phyloP scores from a whole-genome alignment of 2,797 vertebrate species.

The Sitta carolinensis region DNA sequence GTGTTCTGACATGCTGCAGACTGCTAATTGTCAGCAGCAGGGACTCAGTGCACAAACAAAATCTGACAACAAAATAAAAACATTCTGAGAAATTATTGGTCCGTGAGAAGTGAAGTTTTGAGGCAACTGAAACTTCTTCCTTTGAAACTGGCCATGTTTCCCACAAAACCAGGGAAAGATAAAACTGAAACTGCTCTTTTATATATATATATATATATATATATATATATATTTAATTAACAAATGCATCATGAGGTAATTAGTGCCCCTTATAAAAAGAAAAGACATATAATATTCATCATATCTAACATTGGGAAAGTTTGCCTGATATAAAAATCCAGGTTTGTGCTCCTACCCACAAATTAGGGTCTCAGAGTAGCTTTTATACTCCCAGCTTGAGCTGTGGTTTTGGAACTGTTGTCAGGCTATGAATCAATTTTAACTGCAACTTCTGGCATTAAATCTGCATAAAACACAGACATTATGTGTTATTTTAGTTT shows the following conservation, averaged over 20 bases:
- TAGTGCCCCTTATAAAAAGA: background rate
- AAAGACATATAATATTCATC: background rate
- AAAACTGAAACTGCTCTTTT: background rate
- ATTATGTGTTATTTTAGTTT: background rate
- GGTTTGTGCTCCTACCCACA: background rate
- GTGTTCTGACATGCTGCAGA: background rate
- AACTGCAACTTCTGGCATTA: background rate
- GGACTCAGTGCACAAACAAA: background rate
- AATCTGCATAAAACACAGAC: background rate
- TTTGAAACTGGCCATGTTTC: background rate
- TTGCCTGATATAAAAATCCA: background rate
- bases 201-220: no score
- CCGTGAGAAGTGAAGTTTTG: background rate
- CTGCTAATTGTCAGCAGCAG: background rate
- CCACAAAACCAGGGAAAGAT: background rate
- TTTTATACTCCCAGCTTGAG: background rate
- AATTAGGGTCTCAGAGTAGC: background rate
- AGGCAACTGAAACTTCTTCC: background rate
- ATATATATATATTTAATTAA: background rate
- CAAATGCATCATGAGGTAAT: background rate
- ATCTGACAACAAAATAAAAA: background rate
- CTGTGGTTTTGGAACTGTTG: background rate
- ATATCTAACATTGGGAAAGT: background rate
- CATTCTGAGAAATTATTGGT: background rate
- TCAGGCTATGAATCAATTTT: background rate